These are phyloP conservation scores for Nemapogon koenigi DNA, from an alignment of 2,888 invertebrate species.

Conservation along the genomic window DNA sequence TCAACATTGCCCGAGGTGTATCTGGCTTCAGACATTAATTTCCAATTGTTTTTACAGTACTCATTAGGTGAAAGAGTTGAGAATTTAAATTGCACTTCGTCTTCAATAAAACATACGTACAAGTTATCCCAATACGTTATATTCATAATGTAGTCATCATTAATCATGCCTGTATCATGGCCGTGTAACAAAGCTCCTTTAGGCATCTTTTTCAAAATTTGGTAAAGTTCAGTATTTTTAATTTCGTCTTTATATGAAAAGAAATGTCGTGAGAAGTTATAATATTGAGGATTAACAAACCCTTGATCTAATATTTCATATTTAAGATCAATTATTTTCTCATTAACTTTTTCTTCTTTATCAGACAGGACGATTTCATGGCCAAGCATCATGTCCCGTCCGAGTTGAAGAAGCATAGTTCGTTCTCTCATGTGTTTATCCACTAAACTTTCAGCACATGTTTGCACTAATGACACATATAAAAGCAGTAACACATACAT, in stretches of 20 bases:
- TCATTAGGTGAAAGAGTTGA: constrained; percentile 25
- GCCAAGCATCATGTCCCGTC: constrained; percentile 56
- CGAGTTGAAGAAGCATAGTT: constrained; percentile 47
- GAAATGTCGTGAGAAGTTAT: constrained; percentile 71
- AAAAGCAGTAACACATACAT: too few relatives aligned
- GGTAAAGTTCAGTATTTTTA: constrained; percentile 67
- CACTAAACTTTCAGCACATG: too few relatives aligned
- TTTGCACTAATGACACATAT: too few relatives aligned
- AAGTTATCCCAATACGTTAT: constrained; percentile 69
- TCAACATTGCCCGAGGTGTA: constrained; percentile 44
- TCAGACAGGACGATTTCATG: constrained; percentile 51
- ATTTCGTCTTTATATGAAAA: constrained; percentile 67
- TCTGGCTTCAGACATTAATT: constrained; percentile 50
- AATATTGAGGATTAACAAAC: constrained; percentile 48
- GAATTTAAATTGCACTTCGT: constrained; percentile 31
- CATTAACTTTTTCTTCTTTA: constrained; percentile 61
- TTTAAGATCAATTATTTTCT: constrained; percentile 66
- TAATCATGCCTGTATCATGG: constrained; percentile 69
- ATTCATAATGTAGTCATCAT: constrained; percentile 66
- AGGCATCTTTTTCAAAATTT: constrained; percentile 71
- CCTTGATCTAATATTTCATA: constrained; percentile 50
- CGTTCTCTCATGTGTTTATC: constrained; percentile 25
- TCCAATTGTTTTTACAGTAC: constrained; percentile 44
- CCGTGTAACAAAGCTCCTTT: constrained; percentile 77
- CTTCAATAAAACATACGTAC: constrained; percentile 52